These are phyloP conservation scores for Plumapathes pennacea DNA, from an alignment of 92 coral and sea anemone species.

Conservation along the genomic window DNA sequence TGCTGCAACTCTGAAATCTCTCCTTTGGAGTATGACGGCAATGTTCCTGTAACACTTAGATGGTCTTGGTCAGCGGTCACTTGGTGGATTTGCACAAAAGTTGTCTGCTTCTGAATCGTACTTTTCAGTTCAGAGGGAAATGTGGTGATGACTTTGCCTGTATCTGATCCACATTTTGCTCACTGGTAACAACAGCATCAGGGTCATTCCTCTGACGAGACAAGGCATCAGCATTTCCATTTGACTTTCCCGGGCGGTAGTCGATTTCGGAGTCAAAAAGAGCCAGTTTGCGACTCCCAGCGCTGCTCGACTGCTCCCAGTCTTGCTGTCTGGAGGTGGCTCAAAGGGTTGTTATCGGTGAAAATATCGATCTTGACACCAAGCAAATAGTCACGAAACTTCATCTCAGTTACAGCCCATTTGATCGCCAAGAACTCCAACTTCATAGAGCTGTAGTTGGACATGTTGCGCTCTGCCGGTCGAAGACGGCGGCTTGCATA, in stretches of 20 bases:
- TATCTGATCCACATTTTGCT: no score
- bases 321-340: constrained; percentile 48
- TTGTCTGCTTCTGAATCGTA: no score
- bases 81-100: no score
- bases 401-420: constrained; percentile 49
- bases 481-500: constrained; percentile 63
- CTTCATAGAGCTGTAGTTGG: constrained; percentile 51
- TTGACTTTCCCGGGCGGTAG: constrained; percentile 40
- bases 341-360: constrained; percentile 58
- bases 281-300: constrained; percentile 63
- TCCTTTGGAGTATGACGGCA: no score
- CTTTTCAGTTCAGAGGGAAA: no score
- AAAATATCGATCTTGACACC: constrained; percentile 37
- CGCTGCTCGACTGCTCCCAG: constrained; percentile 58
- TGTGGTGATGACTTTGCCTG: no score
- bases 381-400: constrained; percentile 42
- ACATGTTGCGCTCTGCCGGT: constrained; percentile 44
- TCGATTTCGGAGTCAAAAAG: constrained; percentile 38
- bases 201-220: no score
- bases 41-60: no score
- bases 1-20: no score
- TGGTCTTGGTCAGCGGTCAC: no score
- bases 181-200: no score
- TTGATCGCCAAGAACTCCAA: constrained; percentile 42
- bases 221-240: constrained; percentile 57